Base-by-base conservation (phyloP, 2,888 invertebrate genomes). In the Gortyna flavago region DNA sequence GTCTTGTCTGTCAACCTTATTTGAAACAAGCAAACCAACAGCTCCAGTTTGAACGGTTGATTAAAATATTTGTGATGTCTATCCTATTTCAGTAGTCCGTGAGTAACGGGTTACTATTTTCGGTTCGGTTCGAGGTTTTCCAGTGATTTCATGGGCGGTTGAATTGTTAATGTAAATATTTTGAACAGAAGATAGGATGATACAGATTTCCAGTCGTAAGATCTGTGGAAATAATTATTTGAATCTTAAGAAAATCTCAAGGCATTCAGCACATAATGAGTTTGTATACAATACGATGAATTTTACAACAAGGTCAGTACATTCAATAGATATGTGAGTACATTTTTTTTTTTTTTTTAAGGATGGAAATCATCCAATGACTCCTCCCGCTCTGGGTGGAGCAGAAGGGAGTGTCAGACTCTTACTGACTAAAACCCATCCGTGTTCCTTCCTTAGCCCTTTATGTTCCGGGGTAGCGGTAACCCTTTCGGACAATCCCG, bases 41-140 rank as follows among this genome's bases (percentile, higher is more conserved):
- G 48, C 64, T 51, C n/a, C 35, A 77, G 35, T 74, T 78, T 57
- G n/a, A 79, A 80, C 62, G 71, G 65, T 67, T 71, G 75, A 78
- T 88, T 79, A 75, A 79, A 83, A 77, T 83, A 88, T 84, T 82
- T 82, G 73, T 79, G 71, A 80, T 71, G 78, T 79, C 57, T 65
- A 83, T 74, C 59, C 81, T 85, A 81, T 87, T 81, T 83, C 66
- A 62, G 83, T 76, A 72, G 65, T 76, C 72, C 51, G 66, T 62
- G 75, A 81, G 72, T 79, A 80, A 77, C 72, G 35, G 67, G 25
- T 57, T 21, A 66, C 77, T 87, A 88, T 87, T 88, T 85, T 78
- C 25, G 85, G 76, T 80, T 65, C 64, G 65, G 29, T 18, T 65
- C 68, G 64, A 73, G 65, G 76, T 75, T 72, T 82, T 80, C 77